Percentiles rank a stretch among this genome's conserved stretches.
phyloP scores from a whole-genome alignment of 1,140 invertebrate genomes.

The Achatina immaculata region DNA sequence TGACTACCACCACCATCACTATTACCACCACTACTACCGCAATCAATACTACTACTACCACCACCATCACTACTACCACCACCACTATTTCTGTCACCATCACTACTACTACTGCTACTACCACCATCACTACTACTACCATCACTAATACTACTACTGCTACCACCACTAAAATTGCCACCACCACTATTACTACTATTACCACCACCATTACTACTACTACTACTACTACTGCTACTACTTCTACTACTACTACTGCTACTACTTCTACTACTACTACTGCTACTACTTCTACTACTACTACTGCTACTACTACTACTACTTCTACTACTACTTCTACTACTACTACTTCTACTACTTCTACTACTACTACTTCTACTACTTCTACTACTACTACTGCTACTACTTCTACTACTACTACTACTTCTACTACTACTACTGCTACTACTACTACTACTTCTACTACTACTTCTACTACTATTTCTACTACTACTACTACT shows the following conservation, averaged over 20 bases:
- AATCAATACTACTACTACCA: too few species aligned
- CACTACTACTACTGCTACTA: background rate
- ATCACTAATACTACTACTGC: too few species aligned
- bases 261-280: background rate
- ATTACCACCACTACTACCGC: background rate
- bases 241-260: too few species aligned
- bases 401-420: background rate
- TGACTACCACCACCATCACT: too few species aligned
- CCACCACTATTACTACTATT: too few species aligned
- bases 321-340: background rate
- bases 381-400: background rate
- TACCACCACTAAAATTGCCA: too few species aligned
- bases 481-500: too few species aligned
- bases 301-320: background rate
- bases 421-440: background rate
- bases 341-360: slow-evolving; percentile 1
- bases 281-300: background rate
- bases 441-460: background rate
- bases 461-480: too few species aligned
- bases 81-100: too few species aligned
- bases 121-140: background rate
- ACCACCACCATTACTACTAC: too few species aligned
- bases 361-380: background rate
- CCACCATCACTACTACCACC: too few species aligned
- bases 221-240: too few species aligned